Base-by-base conservation (phyloP, 2,888 invertebrate genomes). In the Apamea anceps region DNA sequence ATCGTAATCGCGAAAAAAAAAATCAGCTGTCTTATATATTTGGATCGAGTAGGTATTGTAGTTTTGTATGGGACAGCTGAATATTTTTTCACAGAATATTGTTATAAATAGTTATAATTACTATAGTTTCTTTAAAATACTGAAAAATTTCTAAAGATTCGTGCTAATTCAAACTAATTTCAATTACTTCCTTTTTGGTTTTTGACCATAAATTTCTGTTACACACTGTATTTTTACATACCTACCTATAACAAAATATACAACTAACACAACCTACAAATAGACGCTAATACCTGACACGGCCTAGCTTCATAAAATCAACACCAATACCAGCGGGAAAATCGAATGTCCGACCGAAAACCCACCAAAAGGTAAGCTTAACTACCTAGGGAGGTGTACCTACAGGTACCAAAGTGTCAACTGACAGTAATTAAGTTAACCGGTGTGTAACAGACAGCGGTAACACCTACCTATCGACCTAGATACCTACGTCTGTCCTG, bases 391-490 rank as follows among this genome's bases (percentile, higher is more conserved):
- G 51, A 85, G 63, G 42, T 68, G 68, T 82, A 68, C 68, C 51
- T 67, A 63, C 71, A 57, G 80, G 70, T 66, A 66, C 54, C 28
- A 25, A 80, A 71, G 80, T 82, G 80, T 60, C 54, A 85, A 74
- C 80, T 85, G 76, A 85, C 82, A 81, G 81, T 85, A 85, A 83
- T 83, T 83, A 85, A 85, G 85, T 81, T 68, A 81, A 75, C 71
- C 71, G 60, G 65, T 15, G 60, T 75, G 72, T 81, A 81, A 51
- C 81, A 81, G 81, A 81, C 85, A 81, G 81, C 60, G 81, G 63
- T 76, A 57, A 32, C 32, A 28, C n/a, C 57, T 65, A 45, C 25
- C 75, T 54, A 85, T n/a, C 72, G n/a, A 57, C 54, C 32, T 85
- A 57, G 54, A 75, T 54, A 57, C 65, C 60, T 84, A 79, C 67